These are phyloP conservation scores for Zygogramma bicolorata DNA, from an alignment of 2,888 invertebrate species.

Conservation along the genomic window DNA sequence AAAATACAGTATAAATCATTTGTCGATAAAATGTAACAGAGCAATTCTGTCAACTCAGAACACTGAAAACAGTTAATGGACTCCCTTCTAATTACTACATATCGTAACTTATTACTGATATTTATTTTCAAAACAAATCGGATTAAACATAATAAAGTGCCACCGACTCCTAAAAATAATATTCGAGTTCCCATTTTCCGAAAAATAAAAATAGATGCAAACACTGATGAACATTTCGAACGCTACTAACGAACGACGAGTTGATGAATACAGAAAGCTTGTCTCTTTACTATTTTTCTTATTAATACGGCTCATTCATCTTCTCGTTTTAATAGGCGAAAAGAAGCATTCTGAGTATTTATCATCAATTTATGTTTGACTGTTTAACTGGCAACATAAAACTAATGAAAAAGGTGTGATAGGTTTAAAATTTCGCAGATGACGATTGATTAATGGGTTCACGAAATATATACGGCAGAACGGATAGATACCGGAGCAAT, in stretches of 20 bases:
- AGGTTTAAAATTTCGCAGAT: neutral
- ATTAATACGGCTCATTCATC: constrained; percentile 1
- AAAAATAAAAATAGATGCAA: constrained; percentile 9
- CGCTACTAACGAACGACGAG: neutral
- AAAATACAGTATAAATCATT: neutral
- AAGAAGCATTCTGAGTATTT: neutral
- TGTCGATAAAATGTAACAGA: neutral
- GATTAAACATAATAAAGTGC: neutral
- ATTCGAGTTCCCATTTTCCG: neutral
- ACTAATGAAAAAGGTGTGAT: neutral
- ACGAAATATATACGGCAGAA: neutral
- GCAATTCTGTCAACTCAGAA: neutral
- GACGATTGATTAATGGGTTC: neutral
- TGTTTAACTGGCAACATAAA: neutral
- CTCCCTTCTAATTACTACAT: neutral
- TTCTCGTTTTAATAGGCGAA: constrained; percentile 5
- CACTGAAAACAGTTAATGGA: neutral
- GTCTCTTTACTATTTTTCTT: constrained; percentile 5
- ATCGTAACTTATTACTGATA: constrained; percentile 10
- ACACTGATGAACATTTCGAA: neutral
- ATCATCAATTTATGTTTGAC: neutral
- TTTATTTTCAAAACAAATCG: constrained; percentile 5
- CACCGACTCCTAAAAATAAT: neutral
- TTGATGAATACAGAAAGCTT: constrained; percentile 7
- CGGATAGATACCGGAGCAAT: neutral